A percentile compares a stretch with the other conserved stretches of the same genome.
Evolutionary conservation across 35 echinoderm and acorn worm genomes (phyloP).

Genomic region (Anneissia japonica): DNA sequence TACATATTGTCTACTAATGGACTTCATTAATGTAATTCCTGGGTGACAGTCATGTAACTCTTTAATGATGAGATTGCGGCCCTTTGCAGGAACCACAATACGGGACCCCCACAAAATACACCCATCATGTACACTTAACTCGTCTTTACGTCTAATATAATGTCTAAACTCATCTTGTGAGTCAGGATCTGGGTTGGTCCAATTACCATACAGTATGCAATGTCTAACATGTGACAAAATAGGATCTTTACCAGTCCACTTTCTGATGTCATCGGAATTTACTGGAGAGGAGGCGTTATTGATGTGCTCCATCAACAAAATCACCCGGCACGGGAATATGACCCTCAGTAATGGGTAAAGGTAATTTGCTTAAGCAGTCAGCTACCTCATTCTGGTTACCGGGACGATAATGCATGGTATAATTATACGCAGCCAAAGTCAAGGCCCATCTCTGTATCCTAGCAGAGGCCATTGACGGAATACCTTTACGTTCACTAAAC

Average conservation of each 20-base stretch:
- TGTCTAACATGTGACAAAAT: constrained; percentile 16
- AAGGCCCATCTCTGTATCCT: constrained; percentile 46
- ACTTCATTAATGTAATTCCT: constrained; percentile 33
- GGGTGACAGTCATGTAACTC: constrained; percentile 62
- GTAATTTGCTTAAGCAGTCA: constrained; percentile 44
- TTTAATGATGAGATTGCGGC: constrained; percentile 34
- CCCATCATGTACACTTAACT: constrained; percentile 45
- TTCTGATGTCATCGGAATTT: constrained; percentile 29
- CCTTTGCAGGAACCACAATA: constrained; percentile 41
- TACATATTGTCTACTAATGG: not conserved
- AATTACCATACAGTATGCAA: constrained; percentile 35
- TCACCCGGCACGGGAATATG: constrained; percentile 22
- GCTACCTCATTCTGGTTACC: constrained; percentile 22
- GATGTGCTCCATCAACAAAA: constrained; percentile 14
- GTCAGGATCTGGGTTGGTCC: not conserved
- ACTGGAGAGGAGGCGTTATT: constrained; percentile 10
- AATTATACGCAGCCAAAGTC: constrained; percentile 49
- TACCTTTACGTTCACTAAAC: constrained; percentile 28
- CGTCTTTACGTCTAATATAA: constrained; percentile 29
- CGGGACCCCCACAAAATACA: constrained; percentile 56
- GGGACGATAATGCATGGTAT: constrained; percentile 16
- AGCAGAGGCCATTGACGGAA: constrained; percentile 34
- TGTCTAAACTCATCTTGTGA: constrained; percentile 20
- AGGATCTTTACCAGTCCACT: constrained; percentile 31
- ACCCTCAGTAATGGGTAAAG: not conserved